Percentiles rank a stretch among this genome's conserved stretches.
These are phyloP conservation scores for Diorhabda sublineata DNA, from an alignment of 1,140 invertebrate genomes.

Conservation along the genomic window DNA sequence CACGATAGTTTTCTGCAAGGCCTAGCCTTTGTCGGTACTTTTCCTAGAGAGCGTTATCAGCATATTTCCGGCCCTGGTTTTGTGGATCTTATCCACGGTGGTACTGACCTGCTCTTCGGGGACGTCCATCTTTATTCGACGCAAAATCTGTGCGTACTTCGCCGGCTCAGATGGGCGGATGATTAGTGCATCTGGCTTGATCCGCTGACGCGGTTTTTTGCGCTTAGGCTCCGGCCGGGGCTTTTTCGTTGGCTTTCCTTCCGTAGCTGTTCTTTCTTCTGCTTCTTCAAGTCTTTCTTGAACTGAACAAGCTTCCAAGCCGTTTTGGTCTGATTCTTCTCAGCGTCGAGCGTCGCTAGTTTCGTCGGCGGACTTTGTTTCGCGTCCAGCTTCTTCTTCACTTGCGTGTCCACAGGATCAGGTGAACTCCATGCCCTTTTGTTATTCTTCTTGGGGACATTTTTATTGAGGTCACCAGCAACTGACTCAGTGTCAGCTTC, in stretches of 20 bases:
- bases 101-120: neutral
- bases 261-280: neutral
- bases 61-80: no score
- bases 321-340: neutral
- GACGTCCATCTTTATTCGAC: constrained; percentile 2
- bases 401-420: neutral
- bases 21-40: no score
- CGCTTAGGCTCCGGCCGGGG: neutral
- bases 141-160: no score
- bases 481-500: neutral
- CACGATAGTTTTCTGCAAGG: no score
- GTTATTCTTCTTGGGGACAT: neutral
- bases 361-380: constrained; percentile 5
- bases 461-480: neutral
- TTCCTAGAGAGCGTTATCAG: no score
- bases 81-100: no score
- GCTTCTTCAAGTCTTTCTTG: neutral
- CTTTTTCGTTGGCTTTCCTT: neutral
- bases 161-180: neutral
- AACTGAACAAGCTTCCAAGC: neutral
- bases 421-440: neutral
- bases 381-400: neutral
- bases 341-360: neutral
- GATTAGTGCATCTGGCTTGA: neutral
- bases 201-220: neutral